Base-by-base conservation (phyloP, 2,797 vertebrate genomes). In the Ammospiza maritima region DNA sequence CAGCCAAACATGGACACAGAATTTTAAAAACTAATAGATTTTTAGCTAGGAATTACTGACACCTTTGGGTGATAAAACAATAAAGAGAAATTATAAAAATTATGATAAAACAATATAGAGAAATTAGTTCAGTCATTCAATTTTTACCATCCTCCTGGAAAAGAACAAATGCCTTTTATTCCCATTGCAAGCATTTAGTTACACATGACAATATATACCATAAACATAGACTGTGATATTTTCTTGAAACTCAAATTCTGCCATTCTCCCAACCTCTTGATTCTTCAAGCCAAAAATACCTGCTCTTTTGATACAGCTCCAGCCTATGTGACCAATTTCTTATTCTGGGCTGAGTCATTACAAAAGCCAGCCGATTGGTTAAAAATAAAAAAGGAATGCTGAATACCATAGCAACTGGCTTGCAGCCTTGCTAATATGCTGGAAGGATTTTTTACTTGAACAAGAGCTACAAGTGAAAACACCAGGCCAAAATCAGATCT, bases 341-440 rank as follows among this genome's bases (percentile, higher is more conserved):
- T 89, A 47, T 57, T 94, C 89, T 79, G 38, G 53, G 36, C 23
- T 96, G 90, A 94, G 94, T 77, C 71, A 79, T 32, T 73, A 90
- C 62, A 95, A 94, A 95, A 95, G 88, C 57, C 81, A 94, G 44
- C 3, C 0, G 4, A 92, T 79, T 96, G 88, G 90, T 64, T 84
- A 69, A 67, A 94, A 87, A 88, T 44, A 75, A 82, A 73, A 74
- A 70, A 90, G 77, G 56, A 66, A 73, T n/a, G 36, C 76, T 62
- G 47, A 96, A 72, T 70, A 80, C 94, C 95, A 97, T 96, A 96
- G 96, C 95, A 97, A 96, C 96, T 92, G 72, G 78, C 67, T 92
- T 32, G 1, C 61, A 85, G 88, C 82, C 62, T 69, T 90, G 62
- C 89, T 94, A 91, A 71, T 22, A 9, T 20, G 20, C 56, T 90